Evolutionary conservation across 2,113 vertebrate genomes (phyloP).

Genomic region (Heloderma charlesbogerti): DNA sequence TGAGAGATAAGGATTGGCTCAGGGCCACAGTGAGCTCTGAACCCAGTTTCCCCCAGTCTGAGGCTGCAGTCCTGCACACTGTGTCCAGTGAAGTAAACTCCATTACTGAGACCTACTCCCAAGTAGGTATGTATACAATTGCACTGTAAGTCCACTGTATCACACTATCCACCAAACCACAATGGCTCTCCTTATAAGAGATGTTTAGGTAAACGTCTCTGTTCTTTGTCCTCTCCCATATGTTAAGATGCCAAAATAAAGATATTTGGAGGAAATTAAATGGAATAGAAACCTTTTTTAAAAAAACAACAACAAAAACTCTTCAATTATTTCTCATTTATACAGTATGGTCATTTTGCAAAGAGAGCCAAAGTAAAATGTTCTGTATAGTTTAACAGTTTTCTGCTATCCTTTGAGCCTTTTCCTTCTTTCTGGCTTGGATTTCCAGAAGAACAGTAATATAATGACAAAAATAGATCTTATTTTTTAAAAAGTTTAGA

Average conservation of each 20-base stretch:
- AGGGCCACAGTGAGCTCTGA: neutral
- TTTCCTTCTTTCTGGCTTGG: constrained; percentile 61
- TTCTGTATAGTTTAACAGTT: constrained; percentile 47
- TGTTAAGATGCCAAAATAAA: neutral
- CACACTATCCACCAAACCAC: no score
- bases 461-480: constrained; percentile 74
- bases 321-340: neutral
- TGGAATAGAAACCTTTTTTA: neutral
- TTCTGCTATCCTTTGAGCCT: constrained; percentile 36
- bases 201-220: neutral
- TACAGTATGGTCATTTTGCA: constrained; percentile 49
- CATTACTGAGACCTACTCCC: neutral
- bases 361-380: constrained; percentile 58
- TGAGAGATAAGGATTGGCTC: neutral
- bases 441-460: constrained; percentile 61
- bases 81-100: neutral
- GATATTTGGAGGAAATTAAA: neutral
- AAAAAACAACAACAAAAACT: neutral
- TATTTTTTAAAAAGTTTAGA: constrained; percentile 60
- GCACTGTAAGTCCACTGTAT: neutral
- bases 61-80: neutral
- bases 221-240: neutral
- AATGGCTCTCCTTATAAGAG: neutral
- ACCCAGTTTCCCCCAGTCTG: neutral
- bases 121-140: neutral